These are phyloP conservation scores for Thecocarcelia acutangulata DNA, from an alignment of 2,888 invertebrate genomes.

Conservation along the genomic window DNA sequence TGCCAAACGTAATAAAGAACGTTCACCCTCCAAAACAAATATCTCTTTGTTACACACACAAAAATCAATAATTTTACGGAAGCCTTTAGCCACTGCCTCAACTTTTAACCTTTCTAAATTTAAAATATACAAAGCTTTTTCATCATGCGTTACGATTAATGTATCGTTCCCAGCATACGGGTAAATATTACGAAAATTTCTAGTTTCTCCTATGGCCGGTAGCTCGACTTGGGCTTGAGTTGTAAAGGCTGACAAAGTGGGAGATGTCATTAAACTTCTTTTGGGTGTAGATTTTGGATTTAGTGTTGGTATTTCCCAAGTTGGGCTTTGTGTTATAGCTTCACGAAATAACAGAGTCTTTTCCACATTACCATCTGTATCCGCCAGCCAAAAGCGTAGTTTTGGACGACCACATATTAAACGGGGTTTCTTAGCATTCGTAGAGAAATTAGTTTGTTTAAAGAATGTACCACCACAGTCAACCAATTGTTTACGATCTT, in stretches of 20 bases:
- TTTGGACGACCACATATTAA: slow-evolving; percentile 91
- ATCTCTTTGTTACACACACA: slow-evolving; percentile 84
- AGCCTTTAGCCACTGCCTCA: slow-evolving; percentile 85
- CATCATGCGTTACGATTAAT: slow-evolving; percentile 88
- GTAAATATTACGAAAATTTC: slow-evolving; percentile 84
- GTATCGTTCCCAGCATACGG: slow-evolving; percentile 85
- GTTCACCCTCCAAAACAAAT: slow-evolving; percentile 90
- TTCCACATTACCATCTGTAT: slow-evolving; percentile 88
- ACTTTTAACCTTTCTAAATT: slow-evolving; percentile 87
- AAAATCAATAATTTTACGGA: slow-evolving; percentile 82
- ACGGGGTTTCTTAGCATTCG: slow-evolving; percentile 76
- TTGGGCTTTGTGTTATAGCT: slow-evolving; percentile 82
- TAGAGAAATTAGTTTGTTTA: slow-evolving; percentile 57
- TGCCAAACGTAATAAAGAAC: slow-evolving; percentile 90
- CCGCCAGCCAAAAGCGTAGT: slow-evolving; percentile 91
- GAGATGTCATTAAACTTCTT: slow-evolving; percentile 12
- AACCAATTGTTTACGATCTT: slow-evolving; percentile 90
- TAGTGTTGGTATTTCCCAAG: slow-evolving; percentile 86
- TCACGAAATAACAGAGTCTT: slow-evolving; percentile 93
- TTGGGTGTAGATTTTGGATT: slow-evolving; percentile 83
- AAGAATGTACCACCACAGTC: slow-evolving; percentile 85
- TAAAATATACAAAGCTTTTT: slow-evolving; percentile 87
- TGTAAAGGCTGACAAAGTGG: neutral
- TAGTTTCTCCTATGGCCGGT: slow-evolving; percentile 70
- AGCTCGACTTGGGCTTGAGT: slow-evolving; percentile 17